A percentile compares a stretch with the other conserved stretches of the same genome.
Evolutionary conservation across 2,888 invertebrate species (phyloP).

Genomic region (Idaea dimidiata): DNA sequence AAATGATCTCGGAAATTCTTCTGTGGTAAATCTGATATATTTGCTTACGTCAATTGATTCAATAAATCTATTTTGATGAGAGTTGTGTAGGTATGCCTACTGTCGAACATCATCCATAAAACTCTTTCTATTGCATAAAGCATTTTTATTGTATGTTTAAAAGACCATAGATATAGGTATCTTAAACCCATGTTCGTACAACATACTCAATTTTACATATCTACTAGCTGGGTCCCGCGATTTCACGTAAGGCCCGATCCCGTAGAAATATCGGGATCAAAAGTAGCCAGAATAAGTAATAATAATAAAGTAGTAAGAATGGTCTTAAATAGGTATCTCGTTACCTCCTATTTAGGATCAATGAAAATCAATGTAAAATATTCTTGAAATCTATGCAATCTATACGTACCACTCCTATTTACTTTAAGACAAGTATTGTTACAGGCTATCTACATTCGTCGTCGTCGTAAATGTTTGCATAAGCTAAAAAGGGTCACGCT

Average conservation of each 20-base stretch:
- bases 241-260: no score
- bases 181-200: background rate
- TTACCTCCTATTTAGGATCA: background rate
- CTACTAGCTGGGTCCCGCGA: no score
- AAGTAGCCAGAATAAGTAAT: no score
- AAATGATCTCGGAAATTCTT: background rate
- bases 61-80: constrained; percentile 29
- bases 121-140: constrained; percentile 15
- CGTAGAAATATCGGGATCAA: no score
- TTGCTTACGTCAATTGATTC: constrained; percentile 35
- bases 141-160: constrained; percentile 2
- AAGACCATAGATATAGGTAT: background rate
- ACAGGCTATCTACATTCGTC: background rate
- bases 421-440: background rate
- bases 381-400: background rate
- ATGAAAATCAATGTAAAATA: background rate
- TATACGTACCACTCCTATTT: background rate
- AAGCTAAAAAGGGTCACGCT: background rate
- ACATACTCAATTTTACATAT: no score
- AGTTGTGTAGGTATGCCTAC: constrained; percentile 8
- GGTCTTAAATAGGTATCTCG: no score
- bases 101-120: constrained; percentile 24
- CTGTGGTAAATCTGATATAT: constrained; percentile 11
- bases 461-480: background rate
- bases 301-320: no score